phyloP scores from a whole-genome alignment of 2,797 vertebrate species.

The Rhinophrynus dorsalis region DNA sequence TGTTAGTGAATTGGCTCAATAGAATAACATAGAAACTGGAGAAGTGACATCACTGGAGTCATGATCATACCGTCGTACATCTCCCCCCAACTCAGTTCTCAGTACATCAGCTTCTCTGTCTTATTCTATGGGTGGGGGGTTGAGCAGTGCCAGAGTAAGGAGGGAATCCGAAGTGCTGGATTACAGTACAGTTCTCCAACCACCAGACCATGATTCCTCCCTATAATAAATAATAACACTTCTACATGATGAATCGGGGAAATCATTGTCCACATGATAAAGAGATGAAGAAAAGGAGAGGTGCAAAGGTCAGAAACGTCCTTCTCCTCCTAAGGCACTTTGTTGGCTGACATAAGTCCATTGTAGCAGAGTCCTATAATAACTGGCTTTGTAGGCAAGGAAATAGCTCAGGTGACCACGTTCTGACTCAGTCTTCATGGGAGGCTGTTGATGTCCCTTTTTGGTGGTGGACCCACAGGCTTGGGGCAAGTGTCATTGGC shows the following conservation, averaged over 20 bases:
- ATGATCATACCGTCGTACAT: too few relatives aligned
- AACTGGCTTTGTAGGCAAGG: conserved; percentile 12
- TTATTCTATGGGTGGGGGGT: background rate
- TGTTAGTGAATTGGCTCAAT: too few relatives aligned
- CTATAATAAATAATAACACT: conserved; percentile 32
- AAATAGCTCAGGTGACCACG: background rate
- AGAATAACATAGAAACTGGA: too few relatives aligned
- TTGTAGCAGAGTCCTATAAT: conserved; percentile 2
- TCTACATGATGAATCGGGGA: background rate
- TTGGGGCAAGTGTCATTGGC: conserved; percentile 76
- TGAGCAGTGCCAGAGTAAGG: background rate
- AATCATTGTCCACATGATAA: background rate
- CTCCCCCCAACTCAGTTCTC: background rate
- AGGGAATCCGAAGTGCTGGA: background rate
- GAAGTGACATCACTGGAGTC: too few relatives aligned
- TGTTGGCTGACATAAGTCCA: conserved; percentile 16
- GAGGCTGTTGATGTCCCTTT: conserved; percentile 92
- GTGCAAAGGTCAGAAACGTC: background rate
- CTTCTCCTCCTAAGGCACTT: conserved; percentile 21
- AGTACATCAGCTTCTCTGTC: too few relatives aligned
- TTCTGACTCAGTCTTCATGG: conserved; percentile 69
- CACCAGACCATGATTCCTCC: background rate
- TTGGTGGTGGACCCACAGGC: conserved; percentile 86
- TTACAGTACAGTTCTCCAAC: background rate
- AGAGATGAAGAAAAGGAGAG: background rate